Conservation (phyloP, 2,888 invertebrate genomes). For the Tiliacea citrago region DNA sequence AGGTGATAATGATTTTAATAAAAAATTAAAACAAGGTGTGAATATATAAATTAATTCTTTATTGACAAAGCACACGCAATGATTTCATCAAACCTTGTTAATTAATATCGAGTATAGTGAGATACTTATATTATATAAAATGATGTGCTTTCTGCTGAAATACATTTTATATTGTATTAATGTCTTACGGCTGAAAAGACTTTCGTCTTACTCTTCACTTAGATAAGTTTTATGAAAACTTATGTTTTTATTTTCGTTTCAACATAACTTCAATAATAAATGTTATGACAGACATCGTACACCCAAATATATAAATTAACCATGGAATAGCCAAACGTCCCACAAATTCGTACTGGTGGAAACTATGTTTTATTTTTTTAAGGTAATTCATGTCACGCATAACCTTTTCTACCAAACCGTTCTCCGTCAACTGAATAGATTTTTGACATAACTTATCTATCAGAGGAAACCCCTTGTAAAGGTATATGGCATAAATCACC, state of each 20-base stretch:
- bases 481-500: slow-evolving; percentile 75
- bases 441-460: slow-evolving; percentile 61
- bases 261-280: slow-evolving; percentile 66
- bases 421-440: slow-evolving; percentile 73
- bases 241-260: slow-evolving; percentile 17
- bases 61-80: not conserved
- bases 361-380: slow-evolving; percentile 53
- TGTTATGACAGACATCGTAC: slow-evolving; percentile 59
- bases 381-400: slow-evolving; percentile 59
- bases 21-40: no score
- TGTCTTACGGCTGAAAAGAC: no score
- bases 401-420: slow-evolving; percentile 71
- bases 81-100: not conserved
- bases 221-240: not conserved
- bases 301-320: slow-evolving; percentile 70
- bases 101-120: not conserved
- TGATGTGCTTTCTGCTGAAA: not conserved
- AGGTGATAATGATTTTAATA: not conserved
- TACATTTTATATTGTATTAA: not conserved
- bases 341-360: slow-evolving; percentile 38
- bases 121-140: not conserved
- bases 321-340: slow-evolving; percentile 70
- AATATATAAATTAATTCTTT: not conserved
- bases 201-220: not conserved
- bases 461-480: slow-evolving; percentile 81